Base-by-base conservation (phyloP, 2,113 vertebrate species). In the Fulmarus glacialis region DNA sequence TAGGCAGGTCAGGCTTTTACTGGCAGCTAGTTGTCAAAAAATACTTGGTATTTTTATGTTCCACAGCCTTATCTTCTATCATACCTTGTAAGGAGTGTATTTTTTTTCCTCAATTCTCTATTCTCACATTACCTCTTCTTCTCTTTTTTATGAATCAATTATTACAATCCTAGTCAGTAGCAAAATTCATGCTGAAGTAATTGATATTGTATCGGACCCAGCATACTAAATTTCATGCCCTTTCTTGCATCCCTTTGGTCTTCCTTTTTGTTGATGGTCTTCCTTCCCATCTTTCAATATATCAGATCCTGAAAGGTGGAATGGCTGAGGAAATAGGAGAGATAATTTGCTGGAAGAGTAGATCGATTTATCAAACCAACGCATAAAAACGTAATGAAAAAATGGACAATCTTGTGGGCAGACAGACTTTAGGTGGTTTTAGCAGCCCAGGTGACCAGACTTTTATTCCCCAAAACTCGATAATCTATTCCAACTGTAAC, bases 21-120 rank as follows among this genome's bases (percentile, higher is more conserved):
- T 84, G 32, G 7, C 2, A 40, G 7, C 3, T 16, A 71, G 45
- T 29, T 80, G 20, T 70, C 11, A 56, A 81, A 93, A 88, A 74
- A n/a, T 1, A 2, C 6, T 34, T 47, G 0, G 15, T 42, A 42
- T 20, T 92, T 83, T 59, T 24, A 66, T 53, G 8, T 58, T 48
- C 13, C 36, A 53, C 11, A 80, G 7, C 12, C 15, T 60, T 88
- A 27, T 55, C 21, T 68, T 85, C 23, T 59, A 42, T 48, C 6
- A 79, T 0, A 0, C 3, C 11, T 71, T 63, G 4, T 60, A 58
- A 58, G 13, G 11, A 47, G 1, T 24, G 2, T 42, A 20, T 42
- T 45, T 53, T 23, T 55, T 55, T 83, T 43, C 29, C 36, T 83
- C 8, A 47, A 0, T 58, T 82, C 11, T 78, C 22, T 43, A 8